Evolutionary conservation across 2,888 invertebrate genomes (phyloP), one percentile per base, ranked within the genome.

Genomic region (Schrankia costaestrigalis): DNA sequence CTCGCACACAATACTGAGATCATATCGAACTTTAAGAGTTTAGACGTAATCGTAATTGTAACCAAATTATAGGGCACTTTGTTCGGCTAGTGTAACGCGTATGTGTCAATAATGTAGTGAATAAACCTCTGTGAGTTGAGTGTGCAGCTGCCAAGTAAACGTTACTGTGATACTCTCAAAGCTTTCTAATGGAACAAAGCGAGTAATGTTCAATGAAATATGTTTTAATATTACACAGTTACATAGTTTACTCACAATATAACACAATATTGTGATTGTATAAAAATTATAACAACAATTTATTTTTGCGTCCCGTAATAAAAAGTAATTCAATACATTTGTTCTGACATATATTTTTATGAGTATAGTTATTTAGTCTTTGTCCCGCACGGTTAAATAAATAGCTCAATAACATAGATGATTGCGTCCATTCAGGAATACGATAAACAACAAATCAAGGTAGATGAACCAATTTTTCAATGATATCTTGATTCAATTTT

Each of bases 321-420:
- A 29, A 35, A 26, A 31, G 7, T 9, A 25, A 33, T 19, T 28
- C 18, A 44, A 12, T 19, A 6, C 19, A 8, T 31, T 30, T 25
- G 19, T 32, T 19, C 9, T 31, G 31, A 9, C 9, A 30, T 23
- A 29, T 8, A 30, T 30, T 39, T 28, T 33, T 32, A 33, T 33
- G 11, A 15, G 7, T 28, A 11, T 33, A 13, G 26, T 31, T 35
- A 26, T 38, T 28, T 27, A 30, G 18, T 10, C 26, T 11, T 1
- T 13, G 29, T 9, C 31, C 32, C 41, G 32, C 46, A 26, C 45
- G 40, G 42, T 38, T 30, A 46, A 40, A 60, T 49, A 63, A 49
- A 46, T 48, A 46, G 52, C 55, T 49, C 54, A 52, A 59, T 59
- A 44, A 51, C 46, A 48, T 41, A 50, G 41, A 56, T 49, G 52